Conservation (phyloP, 2,113 vertebrate species). For the Eurystomus gularis region DNA sequence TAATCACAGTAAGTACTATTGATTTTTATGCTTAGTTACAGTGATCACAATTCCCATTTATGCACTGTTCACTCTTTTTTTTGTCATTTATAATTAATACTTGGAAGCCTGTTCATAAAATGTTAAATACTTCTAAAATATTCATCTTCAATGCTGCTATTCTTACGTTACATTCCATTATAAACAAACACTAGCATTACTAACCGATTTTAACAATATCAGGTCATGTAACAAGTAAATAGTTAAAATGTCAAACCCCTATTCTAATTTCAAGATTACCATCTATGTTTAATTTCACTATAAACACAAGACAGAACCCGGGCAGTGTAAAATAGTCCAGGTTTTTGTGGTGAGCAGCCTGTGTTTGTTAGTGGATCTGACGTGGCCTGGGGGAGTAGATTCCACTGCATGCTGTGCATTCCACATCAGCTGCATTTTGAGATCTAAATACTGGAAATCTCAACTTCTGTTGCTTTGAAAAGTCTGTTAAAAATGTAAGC, state of each 20-base stretch:
- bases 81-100: neutral
- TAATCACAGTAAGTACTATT: neutral
- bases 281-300: neutral
- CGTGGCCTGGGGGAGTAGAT: neutral
- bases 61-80: neutral
- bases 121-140: neutral
- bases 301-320: neutral
- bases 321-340: neutral
- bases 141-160: neutral
- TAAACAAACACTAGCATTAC: neutral
- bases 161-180: neutral
- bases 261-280: neutral
- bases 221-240: neutral
- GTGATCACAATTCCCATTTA: neutral
- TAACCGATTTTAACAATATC: neutral
- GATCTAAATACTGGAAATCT: neutral
- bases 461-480: neutral
- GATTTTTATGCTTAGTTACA: neutral
- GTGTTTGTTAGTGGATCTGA: neutral
- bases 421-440: neutral
- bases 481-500: neutral
- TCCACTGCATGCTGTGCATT: neutral
- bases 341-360: neutral
- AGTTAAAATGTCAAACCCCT: neutral
- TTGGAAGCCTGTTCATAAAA: neutral